These are phyloP conservation scores for Peromyscus polionotus DNA, from an alignment of 2,113 vertebrate genomes.

Conservation along the genomic window DNA sequence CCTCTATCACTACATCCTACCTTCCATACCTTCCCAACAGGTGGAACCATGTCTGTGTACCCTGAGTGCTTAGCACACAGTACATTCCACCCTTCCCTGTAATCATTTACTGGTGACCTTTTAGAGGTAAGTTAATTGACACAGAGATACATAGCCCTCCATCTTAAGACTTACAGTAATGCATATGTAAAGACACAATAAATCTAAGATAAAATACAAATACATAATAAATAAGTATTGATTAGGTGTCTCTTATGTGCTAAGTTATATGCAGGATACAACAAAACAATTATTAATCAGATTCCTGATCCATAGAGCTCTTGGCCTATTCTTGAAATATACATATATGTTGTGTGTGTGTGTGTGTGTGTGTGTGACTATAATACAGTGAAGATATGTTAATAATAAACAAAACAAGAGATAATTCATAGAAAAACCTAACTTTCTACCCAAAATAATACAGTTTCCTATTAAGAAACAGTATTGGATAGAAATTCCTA, in stretches of 20 bases:
- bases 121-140: background rate
- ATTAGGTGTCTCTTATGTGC: background rate
- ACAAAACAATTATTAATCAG: conserved; percentile 15
- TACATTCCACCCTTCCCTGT: background rate
- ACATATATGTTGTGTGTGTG: too few relatives aligned
- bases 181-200: background rate
- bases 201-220: conserved; percentile 34
- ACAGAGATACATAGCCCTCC: background rate
- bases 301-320: background rate
- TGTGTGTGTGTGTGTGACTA: background rate
- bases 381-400: background rate
- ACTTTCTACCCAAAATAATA: background rate
- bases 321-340: background rate
- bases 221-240: background rate
- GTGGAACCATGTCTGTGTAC: background rate
- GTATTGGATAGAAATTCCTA: background rate
- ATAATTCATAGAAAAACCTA: background rate
- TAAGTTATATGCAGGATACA: background rate
- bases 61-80: background rate
- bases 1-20: background rate
- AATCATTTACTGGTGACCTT: background rate
- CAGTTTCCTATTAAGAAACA: background rate
- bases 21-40: background rate
- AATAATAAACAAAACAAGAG: background rate
- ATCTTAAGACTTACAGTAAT: background rate